These are phyloP conservation scores for Oopsacas minuta DNA, from an alignment of 37 sponge, comb jelly and placozoan species.

Conservation along the genomic window DNA sequence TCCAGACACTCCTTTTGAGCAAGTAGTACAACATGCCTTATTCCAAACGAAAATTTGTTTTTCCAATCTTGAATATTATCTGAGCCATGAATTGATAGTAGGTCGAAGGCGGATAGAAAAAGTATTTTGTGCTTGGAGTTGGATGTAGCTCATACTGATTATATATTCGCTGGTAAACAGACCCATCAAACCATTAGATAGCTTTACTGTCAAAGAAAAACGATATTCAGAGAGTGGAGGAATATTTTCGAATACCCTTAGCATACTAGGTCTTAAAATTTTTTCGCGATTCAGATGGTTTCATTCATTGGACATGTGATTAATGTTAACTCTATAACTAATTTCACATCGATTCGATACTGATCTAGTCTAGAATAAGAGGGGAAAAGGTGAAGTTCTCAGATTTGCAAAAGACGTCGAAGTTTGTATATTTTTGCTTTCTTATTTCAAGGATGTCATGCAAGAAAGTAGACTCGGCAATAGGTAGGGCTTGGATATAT, in stretches of 20 bases:
- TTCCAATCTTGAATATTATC: neutral
- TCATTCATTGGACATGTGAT: neutral
- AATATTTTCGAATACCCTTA: neutral
- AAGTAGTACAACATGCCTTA: neutral
- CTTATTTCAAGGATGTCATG: slow-evolving; percentile 10
- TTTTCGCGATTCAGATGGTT: neutral
- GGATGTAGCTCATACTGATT: slow-evolving; percentile 9
- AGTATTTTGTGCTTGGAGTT: slow-evolving; percentile 3
- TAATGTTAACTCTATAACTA: neutral
- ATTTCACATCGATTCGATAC: neutral
- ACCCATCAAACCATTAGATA: neutral
- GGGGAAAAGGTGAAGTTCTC: neutral
- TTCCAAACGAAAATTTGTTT: neutral
- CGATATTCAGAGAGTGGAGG: neutral
- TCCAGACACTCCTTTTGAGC: slow-evolving; percentile 4
- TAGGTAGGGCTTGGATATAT: neutral
- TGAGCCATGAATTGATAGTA: neutral
- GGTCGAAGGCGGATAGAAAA: neutral
- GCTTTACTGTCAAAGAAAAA: neutral
- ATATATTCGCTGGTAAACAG: neutral
- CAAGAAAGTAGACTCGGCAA: neutral
- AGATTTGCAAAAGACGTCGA: neutral
- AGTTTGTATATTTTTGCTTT: slow-evolving; percentile 14
- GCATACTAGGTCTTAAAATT: neutral
- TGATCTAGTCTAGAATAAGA: slow-evolving; percentile 14